A percentile compares a stretch with the other conserved stretches of the same genome.
Evolutionary conservation across 2,113 vertebrate genomes (phyloP).

Genomic region (Uria lomvia): DNA sequence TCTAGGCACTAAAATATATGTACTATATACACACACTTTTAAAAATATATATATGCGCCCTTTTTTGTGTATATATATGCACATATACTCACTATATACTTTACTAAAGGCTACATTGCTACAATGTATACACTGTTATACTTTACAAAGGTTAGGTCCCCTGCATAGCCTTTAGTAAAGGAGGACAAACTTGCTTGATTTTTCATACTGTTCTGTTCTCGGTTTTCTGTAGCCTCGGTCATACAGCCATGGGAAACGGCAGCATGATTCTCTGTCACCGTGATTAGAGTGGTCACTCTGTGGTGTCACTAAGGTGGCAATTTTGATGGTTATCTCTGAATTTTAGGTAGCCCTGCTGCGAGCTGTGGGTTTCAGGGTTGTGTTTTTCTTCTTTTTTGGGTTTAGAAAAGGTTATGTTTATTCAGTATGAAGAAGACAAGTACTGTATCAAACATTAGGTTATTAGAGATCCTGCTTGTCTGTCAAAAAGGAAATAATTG

Average conservation of each 20-base stretch:
- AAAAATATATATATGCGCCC: neutral
- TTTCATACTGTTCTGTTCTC: neutral
- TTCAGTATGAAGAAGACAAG: neutral
- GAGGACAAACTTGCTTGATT: neutral
- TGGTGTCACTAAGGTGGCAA: neutral
- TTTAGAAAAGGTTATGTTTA: neutral
- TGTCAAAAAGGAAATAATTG: neutral
- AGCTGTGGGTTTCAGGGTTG: neutral
- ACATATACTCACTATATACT: fast-evolving
- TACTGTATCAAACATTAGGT: neutral
- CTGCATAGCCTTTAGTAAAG: neutral
- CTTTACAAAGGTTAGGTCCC: neutral
- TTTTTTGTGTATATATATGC: neutral
- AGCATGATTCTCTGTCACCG: neutral
- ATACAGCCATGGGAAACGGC: neutral
- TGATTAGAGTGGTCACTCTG: neutral
- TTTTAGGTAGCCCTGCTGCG: neutral
- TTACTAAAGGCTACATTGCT: neutral
- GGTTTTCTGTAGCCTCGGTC: neutral
- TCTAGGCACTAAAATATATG: neutral
- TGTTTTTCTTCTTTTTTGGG: too few relatives aligned
- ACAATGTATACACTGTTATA: neutral
- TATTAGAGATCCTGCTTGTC: neutral
- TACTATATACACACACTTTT: neutral
- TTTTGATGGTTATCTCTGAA: neutral